Conservation (phyloP, 2,888 invertebrate genomes). For the Dorcus hopei region DNA sequence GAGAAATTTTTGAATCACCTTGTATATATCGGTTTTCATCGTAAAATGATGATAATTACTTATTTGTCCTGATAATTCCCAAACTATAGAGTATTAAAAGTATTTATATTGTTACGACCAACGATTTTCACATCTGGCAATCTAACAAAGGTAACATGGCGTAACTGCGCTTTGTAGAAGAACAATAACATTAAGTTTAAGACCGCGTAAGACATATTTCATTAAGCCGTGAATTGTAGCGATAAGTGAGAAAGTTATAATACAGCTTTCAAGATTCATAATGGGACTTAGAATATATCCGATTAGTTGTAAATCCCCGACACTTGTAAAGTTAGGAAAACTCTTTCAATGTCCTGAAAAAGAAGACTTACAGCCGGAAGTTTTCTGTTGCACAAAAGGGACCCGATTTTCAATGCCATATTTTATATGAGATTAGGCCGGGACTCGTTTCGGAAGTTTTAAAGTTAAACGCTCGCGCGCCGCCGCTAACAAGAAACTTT, state of each 20-base stretch:
- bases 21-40: too few species aligned
- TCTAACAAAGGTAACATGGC: too few species aligned
- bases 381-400: slow-evolving; percentile 18
- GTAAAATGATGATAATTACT: too few species aligned
- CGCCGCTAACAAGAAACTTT: background rate
- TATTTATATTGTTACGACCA: too few species aligned
- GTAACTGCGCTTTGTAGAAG: too few species aligned
- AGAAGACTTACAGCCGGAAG: slow-evolving; percentile 15
- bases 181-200: too few species aligned
- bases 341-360: slow-evolving; percentile 12
- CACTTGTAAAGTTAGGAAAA: slow-evolving; percentile 15
- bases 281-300: slow-evolving; percentile 14
- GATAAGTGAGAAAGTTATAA: slow-evolving; percentile 1
- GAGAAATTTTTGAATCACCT: too few species aligned
- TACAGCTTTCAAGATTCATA: background rate
- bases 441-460: slow-evolving; percentile 1
- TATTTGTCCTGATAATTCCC: too few species aligned
- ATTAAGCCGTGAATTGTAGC: background rate
- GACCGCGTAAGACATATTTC: too few species aligned
- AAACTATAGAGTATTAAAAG: too few species aligned
- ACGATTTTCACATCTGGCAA: too few species aligned
- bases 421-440: slow-evolving; percentile 20
- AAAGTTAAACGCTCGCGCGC: background rate
- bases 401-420: slow-evolving; percentile 22
- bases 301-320: slow-evolving; percentile 20